Conservation (phyloP, 2,113 vertebrate genomes). For the Aix galericulata region DNA sequence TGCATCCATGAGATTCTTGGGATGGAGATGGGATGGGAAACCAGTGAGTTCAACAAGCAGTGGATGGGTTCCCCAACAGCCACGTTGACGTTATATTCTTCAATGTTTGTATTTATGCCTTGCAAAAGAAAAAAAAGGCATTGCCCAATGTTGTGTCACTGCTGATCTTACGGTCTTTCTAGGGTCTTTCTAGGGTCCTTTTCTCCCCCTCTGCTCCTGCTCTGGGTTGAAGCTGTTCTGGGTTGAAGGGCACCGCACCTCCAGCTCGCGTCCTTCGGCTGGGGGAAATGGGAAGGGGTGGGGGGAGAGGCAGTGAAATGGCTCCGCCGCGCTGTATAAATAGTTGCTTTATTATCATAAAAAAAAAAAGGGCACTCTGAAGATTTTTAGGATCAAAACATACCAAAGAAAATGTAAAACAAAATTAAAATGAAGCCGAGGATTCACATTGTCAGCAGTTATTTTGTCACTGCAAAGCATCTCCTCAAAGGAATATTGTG, state of each 20-base stretch:
- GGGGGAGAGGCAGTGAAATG: not conserved
- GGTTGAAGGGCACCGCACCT: not conserved
- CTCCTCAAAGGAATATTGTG: constrained; percentile 72
- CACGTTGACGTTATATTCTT: not conserved
- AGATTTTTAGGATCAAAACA: constrained; percentile 68
- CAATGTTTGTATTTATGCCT: constrained; percentile 14
- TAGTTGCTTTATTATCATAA: constrained; percentile 60
- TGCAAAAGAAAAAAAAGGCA: not conserved
- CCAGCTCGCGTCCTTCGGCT: not conserved
- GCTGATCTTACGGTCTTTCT: not conserved
- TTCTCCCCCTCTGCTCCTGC: not conserved
- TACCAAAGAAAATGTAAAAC: constrained; percentile 66
- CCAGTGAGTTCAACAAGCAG: not conserved
- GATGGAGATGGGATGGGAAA: not conserved
- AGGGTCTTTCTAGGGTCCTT: not conserved
- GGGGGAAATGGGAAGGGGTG: not conserved
- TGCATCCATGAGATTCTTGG: not conserved
- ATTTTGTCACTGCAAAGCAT: constrained; percentile 73
- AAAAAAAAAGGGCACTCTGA: constrained; percentile 38
- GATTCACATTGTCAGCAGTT: constrained; percentile 73
- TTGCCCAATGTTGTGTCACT: constrained; percentile 26
- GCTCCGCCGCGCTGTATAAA: constrained; percentile 24
- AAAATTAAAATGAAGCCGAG: constrained; percentile 71
- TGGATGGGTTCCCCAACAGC: not conserved
- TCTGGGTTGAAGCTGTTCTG: not conserved